Evolutionary conservation across 2,888 invertebrate genomes (phyloP), one percentile per base, ranked within the genome.

Genomic region (Pocota personata): DNA sequence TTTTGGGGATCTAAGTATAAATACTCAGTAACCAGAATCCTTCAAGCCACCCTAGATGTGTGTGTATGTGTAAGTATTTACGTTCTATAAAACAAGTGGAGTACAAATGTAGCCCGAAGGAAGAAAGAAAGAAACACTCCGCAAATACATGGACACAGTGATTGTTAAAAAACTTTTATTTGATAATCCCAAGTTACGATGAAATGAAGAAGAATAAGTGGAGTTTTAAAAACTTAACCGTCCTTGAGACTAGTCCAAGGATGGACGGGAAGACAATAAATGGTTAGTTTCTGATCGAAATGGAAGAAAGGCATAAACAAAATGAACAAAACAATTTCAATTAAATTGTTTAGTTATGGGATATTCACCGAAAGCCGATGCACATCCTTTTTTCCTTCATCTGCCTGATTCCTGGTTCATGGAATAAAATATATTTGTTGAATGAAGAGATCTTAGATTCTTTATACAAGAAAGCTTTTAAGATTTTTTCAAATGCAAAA

Each of bases 141-240:
- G 1, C 60, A 46, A 48, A 19, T 8, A 46, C 21, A 46, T 16
- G 30, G 46, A 6, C 30, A 3, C 4, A 21, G 30, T 12, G 58
- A 67, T 60, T 77, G 40, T 24, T 60, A 8, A 35, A 19, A 43
- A 69, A 79, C 32, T 79, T 79, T 58, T 8, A 66, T 72, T 50
- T 50, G 48, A 72, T 72, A 66, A 66, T 40, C 40, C 30, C 48
- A 50, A 72, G 72, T 72, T 43, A 62, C 16, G 30, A 27, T 16
- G 43, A 30, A 35, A 50, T 21, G 46, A 50, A 48, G 19, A 40
- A 6, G 8, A 72, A 79, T 50, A 40, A 66, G 64, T 40, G 40
- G 21, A 69, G 27, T 69, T 55, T 12, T 12, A 10, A 30, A 30
- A 69, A 55, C 16, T 69, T 7, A 16, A 4, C n/a, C 19, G 19